These are phyloP conservation scores for Chloropsis hardwickii DNA, from an alignment of 2,113 vertebrate species.

Conservation along the genomic window DNA sequence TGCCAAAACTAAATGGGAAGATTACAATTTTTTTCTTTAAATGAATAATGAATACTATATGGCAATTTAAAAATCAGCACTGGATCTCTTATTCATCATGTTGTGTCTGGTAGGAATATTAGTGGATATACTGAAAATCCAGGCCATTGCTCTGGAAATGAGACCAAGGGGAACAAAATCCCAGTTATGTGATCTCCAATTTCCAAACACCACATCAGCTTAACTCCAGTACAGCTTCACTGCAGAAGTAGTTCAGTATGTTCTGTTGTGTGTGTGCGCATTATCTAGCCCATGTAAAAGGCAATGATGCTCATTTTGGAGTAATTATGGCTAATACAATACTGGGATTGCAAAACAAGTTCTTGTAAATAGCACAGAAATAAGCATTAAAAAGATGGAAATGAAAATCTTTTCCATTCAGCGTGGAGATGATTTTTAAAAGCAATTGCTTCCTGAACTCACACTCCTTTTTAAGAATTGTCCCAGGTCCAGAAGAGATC, in stretches of 20 bases:
- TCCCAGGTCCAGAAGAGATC: not conserved
- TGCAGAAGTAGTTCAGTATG: not conserved
- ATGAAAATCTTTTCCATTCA: not conserved
- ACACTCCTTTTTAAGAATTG: not conserved
- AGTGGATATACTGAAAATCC: not conserved
- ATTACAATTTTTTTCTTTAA: not conserved
- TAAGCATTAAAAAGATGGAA: not conserved
- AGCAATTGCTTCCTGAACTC: not conserved
- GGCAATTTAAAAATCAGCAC: not conserved
- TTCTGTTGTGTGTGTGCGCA: not conserved
- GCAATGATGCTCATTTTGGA: not conserved
- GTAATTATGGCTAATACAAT: conserved; percentile 26
- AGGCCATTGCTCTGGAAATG: not conserved
- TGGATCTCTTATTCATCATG: not conserved
- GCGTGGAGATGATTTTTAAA: not conserved
- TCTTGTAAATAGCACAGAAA: not conserved
- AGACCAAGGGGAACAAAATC: not conserved
- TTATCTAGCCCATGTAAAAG: not conserved
- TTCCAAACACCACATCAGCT: not conserved
- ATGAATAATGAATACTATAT: not conserved
- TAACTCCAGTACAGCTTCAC: not conserved
- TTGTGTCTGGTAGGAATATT: not conserved
- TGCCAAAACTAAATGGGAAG: not conserved
- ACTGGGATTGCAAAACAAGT: not conserved
- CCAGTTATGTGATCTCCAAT: not conserved